Evolutionary conservation across 37 sponge, comb jelly and placozoan genomes (phyloP).

Genomic region (Lycopodina hypogea): DNA sequence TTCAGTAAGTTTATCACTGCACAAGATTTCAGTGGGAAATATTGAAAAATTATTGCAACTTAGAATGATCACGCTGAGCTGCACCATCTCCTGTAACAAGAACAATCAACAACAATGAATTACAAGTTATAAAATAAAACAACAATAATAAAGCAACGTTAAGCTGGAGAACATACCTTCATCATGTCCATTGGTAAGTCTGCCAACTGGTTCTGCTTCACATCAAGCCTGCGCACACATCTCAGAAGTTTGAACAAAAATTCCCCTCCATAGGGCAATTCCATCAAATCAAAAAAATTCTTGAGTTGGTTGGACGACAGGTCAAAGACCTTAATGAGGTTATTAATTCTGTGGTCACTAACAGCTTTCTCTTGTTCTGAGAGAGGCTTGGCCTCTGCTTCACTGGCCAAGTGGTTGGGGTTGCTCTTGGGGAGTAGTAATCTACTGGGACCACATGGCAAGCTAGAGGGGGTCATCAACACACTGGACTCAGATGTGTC

Average conservation of each 20-base stretch:
- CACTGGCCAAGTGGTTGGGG: too few relatives aligned
- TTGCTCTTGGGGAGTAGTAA: too few relatives aligned
- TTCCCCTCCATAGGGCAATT: neutral
- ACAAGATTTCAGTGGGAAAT: slow-evolving; percentile 37
- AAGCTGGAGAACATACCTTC: slow-evolving; percentile 18
- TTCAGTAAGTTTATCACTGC: slow-evolving; percentile 31
- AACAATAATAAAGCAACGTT: neutral
- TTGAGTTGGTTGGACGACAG: slow-evolving; percentile 54
- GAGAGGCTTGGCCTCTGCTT: too few relatives aligned
- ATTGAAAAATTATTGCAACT: slow-evolving; percentile 48
- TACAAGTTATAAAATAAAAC: neutral
- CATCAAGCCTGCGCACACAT: slow-evolving; percentile 25
- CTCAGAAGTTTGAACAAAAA: slow-evolving; percentile 17
- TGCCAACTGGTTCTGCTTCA: slow-evolving; percentile 55
- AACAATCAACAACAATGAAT: neutral
- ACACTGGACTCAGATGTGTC: neutral
- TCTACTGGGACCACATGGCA: neutral
- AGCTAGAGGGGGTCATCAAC: neutral
- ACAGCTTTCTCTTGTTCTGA: too few relatives aligned
- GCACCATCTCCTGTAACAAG: slow-evolving; percentile 35
- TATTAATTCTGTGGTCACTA: neutral
- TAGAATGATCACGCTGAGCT: slow-evolving; percentile 30
- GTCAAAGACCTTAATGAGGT: slow-evolving; percentile 23
- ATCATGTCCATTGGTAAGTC: slow-evolving; percentile 38
- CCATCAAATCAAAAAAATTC: slow-evolving; percentile 10